phyloP scores from a whole-genome alignment of 2,113 vertebrate genomes.

The Aegithalos caudatus region DNA sequence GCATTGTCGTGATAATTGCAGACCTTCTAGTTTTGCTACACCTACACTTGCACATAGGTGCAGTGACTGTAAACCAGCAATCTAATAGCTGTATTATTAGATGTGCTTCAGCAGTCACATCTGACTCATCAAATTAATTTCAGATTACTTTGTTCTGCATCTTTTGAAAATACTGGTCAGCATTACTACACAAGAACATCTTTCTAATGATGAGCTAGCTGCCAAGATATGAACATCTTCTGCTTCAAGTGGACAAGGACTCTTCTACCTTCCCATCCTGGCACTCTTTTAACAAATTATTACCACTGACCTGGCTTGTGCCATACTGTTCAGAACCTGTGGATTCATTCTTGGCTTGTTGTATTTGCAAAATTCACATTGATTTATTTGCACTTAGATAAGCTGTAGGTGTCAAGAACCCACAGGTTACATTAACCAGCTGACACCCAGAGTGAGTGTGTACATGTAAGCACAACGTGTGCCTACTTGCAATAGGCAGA shows the following conservation, averaged over 20 bases:
- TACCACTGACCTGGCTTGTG: not conserved
- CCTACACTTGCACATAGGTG: not conserved
- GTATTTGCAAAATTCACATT: not conserved
- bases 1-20: not conserved
- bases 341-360: not conserved
- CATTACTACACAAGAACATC: not conserved
- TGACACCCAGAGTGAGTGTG: not conserved
- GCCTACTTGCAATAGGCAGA: not conserved
- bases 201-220: not conserved
- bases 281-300: not conserved
- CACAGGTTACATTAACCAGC: not conserved
- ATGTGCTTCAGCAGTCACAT: not conserved
- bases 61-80: not conserved
- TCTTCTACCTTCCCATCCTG: not conserved
- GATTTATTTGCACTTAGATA: not conserved
- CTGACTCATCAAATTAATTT: not conserved
- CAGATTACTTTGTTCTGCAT: not conserved
- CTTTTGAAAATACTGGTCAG: not conserved
- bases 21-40: not conserved
- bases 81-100: not conserved
- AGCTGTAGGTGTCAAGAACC: not conserved
- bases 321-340: not conserved
- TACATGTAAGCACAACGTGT: not conserved
- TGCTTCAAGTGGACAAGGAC: not conserved
- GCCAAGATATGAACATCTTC: not conserved